These are phyloP conservation scores for Brachionus sp. DNA, from an alignment of 1,140 invertebrate species.

Conservation along the genomic window DNA sequence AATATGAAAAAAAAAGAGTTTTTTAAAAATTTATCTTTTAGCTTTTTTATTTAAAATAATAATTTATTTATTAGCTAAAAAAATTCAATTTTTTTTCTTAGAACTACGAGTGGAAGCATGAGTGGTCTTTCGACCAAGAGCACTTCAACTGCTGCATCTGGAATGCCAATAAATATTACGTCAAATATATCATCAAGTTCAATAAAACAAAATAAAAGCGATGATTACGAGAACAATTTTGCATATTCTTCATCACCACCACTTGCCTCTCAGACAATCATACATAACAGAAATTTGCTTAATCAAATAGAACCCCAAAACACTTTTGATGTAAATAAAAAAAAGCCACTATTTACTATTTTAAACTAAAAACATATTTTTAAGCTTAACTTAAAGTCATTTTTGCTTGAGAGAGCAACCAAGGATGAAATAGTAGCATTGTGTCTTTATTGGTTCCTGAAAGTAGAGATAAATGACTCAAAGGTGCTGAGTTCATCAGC, in stretches of 20 bases:
- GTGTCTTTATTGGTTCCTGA: slow-evolving; percentile 84
- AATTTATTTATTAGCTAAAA: no score
- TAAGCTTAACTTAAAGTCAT: slow-evolving; percentile 75
- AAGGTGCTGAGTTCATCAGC: neutral
- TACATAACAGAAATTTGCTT: neutral
- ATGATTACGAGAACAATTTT: neutral
- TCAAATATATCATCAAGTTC: neutral
- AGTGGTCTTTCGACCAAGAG: neutral
- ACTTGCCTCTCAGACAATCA: neutral
- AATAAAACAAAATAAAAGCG: neutral
- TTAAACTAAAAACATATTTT: slow-evolving; percentile 46
- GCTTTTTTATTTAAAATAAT: neutral
- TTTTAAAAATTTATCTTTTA: no score
- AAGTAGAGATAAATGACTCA: slow-evolving; percentile 51
- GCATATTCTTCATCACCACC: slow-evolving; percentile 8
- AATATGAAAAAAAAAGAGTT: no score
- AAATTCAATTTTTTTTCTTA: no score
- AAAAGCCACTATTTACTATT: no score
- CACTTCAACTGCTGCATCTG: neutral
- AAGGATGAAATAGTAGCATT: slow-evolving; percentile 83
- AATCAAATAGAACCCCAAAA: neutral
- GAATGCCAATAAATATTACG: neutral
- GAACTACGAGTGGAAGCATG: neutral
- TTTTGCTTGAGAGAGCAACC: slow-evolving; percentile 83
- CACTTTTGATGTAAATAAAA: slow-evolving; percentile 22